Conservation (phyloP, 2,797 vertebrate genomes). For the Galago senegalensis region DNA sequence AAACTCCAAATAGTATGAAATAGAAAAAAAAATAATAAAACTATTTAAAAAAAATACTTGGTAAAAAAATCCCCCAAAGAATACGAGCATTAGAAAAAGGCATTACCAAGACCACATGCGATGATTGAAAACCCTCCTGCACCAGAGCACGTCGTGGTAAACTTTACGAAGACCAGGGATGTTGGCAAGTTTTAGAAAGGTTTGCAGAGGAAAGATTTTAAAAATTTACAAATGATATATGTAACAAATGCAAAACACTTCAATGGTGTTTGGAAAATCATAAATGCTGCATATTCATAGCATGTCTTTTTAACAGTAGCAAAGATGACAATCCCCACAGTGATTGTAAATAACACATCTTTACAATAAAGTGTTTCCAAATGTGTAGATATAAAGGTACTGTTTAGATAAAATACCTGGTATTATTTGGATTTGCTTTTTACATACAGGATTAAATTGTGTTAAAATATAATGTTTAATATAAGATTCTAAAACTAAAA, state of each 20-base stretch:
- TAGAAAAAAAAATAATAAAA: neutral
- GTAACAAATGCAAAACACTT: neutral
- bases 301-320: neutral
- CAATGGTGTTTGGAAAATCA: neutral
- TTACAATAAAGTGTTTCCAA: neutral
- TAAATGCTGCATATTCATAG: neutral
- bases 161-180: neutral
- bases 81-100: neutral
- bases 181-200: neutral
- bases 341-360: neutral
- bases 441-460: neutral
- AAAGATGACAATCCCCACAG: neutral
- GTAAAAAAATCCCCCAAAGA: neutral
- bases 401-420: neutral
- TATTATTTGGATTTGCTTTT: conserved; percentile 17
- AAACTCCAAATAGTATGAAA: neutral
- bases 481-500: conserved; percentile 54
- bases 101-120: neutral
- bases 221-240: neutral
- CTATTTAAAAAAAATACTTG: neutral
- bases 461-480: neutral
- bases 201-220: neutral
- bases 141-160: neutral
- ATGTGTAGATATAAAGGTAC: neutral
- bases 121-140: neutral